Evolutionary conservation across 2,888 invertebrate genomes (phyloP), one percentile per base, ranked within the genome.

Genomic region (Hipparchia sbordonii): DNA sequence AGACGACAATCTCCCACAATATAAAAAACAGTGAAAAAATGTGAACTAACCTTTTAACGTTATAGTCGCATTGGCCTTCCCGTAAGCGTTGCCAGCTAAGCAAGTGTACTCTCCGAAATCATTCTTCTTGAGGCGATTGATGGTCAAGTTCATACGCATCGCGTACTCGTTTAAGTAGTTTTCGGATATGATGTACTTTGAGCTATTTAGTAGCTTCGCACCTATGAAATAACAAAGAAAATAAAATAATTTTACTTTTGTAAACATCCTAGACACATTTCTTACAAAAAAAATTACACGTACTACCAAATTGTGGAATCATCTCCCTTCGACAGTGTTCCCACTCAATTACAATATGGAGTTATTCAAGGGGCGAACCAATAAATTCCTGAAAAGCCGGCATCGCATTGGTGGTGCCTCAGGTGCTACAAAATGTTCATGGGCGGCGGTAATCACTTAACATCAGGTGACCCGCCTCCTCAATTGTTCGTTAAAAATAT

Each of bases 101-200:
- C 98, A 98, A 48, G 95, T 95, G 89, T 97, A 98, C 65, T 96
- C 96, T 0, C 97, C 97, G 81, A 97, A 97, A 87, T 98, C 98
- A 39, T 87, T 89, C 83, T 95, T 96, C 84, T 96, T 96, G 77
- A 98, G 91, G 79, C 95, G 95, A 77, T 95, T 95, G 82, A 98
- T 96, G 76, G 97, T 97, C 79, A 98, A 93, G 87, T 97, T 97
- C 95, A 97, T 96, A 78, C 96, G 95, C 85, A 97, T 94, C 62
- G 96, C 95, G 87, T 97, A 98, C 79, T 96, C 96, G 88, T 96
- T 97, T 79, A 96, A 85, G 74, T 94, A 87, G 54, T 95, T 95
- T 85, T 97, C 97, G 13, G 96, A 95, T 91, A 97, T 96, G 72
- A 95, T 93, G 87, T 97, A 97, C 89, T 97, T 97, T 74, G 95